A percentile compares a stretch with the other conserved stretches of the same genome.
These are phyloP conservation scores for Heteromormyrus szaboi DNA, from an alignment of 2,797 vertebrate genomes.

Conservation along the genomic window DNA sequence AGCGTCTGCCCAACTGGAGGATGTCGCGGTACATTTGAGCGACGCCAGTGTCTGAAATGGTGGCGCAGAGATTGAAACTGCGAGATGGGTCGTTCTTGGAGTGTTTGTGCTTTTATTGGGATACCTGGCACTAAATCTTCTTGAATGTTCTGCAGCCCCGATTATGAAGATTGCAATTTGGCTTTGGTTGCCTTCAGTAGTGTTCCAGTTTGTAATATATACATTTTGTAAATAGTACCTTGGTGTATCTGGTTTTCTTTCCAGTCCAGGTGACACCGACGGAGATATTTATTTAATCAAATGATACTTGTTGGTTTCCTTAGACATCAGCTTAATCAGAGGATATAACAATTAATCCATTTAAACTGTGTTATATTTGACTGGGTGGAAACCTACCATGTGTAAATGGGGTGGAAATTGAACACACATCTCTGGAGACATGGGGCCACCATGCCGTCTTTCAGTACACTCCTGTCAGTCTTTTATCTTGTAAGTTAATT, in stretches of 20 bases:
- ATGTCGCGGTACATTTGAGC: neutral
- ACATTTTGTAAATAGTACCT: neutral
- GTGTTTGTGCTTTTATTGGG: neutral
- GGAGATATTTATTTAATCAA: neutral
- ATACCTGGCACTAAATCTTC: neutral
- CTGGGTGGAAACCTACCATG: neutral
- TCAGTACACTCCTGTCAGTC: neutral
- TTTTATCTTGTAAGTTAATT: neutral
- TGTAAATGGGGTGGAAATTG: neutral
- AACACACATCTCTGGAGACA: neutral
- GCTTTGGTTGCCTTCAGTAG: neutral
- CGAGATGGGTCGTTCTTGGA: neutral
- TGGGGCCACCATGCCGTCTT: neutral
- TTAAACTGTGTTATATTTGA: neutral
- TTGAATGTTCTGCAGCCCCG: neutral
- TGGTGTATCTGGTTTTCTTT: neutral
- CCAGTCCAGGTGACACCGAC: neutral
- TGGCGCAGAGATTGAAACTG: neutral
- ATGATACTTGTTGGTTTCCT: neutral
- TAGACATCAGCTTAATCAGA: neutral
- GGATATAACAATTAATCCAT: neutral
- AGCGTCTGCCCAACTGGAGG: neutral
- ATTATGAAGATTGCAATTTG: neutral
- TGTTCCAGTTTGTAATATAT: neutral
- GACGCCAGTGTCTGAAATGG: neutral